Percentiles rank a stretch among this genome's conserved stretches.
Evolutionary conservation across 2,888 invertebrate genomes (phyloP).

Genomic region (Drepanosiphum platanoidis): DNA sequence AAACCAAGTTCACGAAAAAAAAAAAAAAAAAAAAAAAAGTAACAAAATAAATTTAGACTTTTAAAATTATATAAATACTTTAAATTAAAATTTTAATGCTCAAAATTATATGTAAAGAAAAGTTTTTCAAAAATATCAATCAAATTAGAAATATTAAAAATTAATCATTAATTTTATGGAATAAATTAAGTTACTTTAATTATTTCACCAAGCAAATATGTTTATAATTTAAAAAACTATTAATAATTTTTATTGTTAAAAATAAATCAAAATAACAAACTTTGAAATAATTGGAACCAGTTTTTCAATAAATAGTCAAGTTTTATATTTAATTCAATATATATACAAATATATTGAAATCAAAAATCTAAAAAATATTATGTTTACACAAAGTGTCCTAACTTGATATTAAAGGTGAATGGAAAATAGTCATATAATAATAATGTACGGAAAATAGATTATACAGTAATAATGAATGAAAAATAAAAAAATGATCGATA

Average conservation of each 20-base stretch:
- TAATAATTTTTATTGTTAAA: neutral
- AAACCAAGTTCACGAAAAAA: no score
- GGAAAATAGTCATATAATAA: neutral
- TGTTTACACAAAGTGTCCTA: neutral
- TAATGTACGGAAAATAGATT: neutral
- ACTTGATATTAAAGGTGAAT: conserved; percentile 7
- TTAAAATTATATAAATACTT: no score
- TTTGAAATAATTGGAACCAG: neutral
- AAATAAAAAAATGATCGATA: neutral
- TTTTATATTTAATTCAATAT: neutral
- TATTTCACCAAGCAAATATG: no score
- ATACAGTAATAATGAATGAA: neutral
- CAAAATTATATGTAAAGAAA: no score
- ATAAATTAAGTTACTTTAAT: neutral
- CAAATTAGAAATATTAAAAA: no score
- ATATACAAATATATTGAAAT: neutral
- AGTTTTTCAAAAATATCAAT: no score
- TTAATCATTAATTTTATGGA: neutral
- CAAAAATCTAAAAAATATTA: conserved; percentile 31
- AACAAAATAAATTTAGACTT: no score
- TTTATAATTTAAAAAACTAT: neutral
- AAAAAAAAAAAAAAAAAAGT: no score
- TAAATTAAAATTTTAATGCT: no score
- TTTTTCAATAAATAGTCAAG: neutral
- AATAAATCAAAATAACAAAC: neutral